These are phyloP conservation scores for Bombus fervidus DNA, from an alignment of 1,140 invertebrate species.

Conservation along the genomic window DNA sequence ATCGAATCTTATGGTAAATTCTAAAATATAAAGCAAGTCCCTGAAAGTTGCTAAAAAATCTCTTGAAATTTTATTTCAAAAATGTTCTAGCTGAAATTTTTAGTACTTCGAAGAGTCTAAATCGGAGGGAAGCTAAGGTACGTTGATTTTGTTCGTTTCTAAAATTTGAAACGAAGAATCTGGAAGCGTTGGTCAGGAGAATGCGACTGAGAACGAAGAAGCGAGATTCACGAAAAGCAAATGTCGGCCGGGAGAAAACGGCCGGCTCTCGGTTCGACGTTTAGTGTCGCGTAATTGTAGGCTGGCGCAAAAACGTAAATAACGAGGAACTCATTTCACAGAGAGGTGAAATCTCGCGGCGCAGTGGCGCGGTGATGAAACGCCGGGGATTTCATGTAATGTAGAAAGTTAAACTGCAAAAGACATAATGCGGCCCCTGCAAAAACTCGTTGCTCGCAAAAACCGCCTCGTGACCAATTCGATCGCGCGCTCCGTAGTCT, in stretches of 20 bases:
- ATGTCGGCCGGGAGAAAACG: slow-evolving; percentile 38
- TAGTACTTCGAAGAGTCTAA: not conserved
- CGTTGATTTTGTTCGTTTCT: not conserved
- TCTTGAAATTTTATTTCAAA: not conserved
- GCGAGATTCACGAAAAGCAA: slow-evolving; percentile 24
- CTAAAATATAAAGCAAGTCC: no score
- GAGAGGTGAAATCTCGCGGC: slow-evolving; percentile 47
- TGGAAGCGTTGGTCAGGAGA: not conserved
- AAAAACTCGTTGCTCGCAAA: slow-evolving; percentile 21
- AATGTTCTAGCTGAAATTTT: not conserved
- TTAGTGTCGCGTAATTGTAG: slow-evolving; percentile 50
- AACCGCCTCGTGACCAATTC: slow-evolving; percentile 33
- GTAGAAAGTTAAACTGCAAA: slow-evolving; percentile 53
- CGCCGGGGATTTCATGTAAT: slow-evolving; percentile 42
- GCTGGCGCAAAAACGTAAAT: slow-evolving; percentile 42
- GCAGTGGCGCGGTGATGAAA: slow-evolving; percentile 44
- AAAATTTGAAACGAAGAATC: not conserved
- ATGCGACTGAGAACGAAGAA: not conserved
- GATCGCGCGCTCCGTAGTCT: slow-evolving; percentile 12
- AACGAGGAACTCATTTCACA: slow-evolving; percentile 51
- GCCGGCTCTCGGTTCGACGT: slow-evolving; percentile 26
- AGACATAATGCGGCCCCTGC: slow-evolving; percentile 31
- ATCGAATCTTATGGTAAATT: not conserved
- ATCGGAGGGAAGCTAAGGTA: not conserved
- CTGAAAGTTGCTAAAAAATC: no score